Conservation (phyloP, 2,113 vertebrate species). For the Cyphomyrus plagiostoma region DNA sequence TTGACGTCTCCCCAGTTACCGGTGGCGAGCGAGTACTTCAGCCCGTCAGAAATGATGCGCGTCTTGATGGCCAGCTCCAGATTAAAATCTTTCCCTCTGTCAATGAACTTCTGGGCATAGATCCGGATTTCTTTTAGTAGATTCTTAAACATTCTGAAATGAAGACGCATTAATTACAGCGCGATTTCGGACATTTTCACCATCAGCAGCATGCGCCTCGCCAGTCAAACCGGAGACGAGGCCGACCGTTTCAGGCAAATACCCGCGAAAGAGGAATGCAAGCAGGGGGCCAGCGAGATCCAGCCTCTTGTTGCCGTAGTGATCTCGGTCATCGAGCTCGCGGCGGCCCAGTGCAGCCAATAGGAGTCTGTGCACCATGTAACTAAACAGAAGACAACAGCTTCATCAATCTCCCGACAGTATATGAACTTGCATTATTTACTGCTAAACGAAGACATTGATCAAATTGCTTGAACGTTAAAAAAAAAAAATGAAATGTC, state of each 20-base stretch:
- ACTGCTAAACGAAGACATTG: neutral
- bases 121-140: constrained; percentile 96
- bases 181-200: neutral
- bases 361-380: constrained; percentile 93
- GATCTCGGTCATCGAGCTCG: constrained; percentile 96
- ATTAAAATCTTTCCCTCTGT: constrained; percentile 95
- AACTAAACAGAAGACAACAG: constrained; percentile 55
- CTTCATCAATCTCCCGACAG: neutral
- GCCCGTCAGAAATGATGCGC: constrained; percentile 91
- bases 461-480: neutral
- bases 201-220: neutral
- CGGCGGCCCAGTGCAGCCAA: constrained; percentile 87
- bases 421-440: neutral
- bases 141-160: constrained; percentile 94
- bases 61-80: constrained; percentile 97
- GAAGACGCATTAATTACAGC: neutral
- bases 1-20: constrained; percentile 99
- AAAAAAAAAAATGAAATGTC: neutral
- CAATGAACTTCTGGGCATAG: constrained; percentile 97
- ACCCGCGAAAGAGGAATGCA: constrained; percentile 96
- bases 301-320: constrained; percentile 97
- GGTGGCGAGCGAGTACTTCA: constrained; percentile 94
- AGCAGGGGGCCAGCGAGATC: constrained; percentile 93
- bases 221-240: neutral
- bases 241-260: constrained; percentile 30